Base-by-base conservation (phyloP, 1,140 invertebrate genomes). In the Drosophila dunni region DNA sequence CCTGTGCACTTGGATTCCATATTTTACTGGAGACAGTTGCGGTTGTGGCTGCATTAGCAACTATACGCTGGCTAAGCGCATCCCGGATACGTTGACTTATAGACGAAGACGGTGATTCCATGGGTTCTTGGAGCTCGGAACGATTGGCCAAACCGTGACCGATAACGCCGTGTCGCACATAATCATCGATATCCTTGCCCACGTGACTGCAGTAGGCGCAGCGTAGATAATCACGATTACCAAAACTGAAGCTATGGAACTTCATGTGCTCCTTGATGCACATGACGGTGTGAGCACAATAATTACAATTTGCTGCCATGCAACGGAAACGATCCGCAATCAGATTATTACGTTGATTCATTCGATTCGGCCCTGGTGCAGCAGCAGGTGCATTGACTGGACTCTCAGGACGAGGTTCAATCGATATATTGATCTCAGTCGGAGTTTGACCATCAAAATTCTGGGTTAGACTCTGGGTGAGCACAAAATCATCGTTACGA, bases 211-310 rank as follows among this genome's bases (percentile, higher is more conserved):
- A 88, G 11, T 89, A 89, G 9, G 69, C 66, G 8, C 83, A 88
- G 2, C 42, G 50, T 2, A 88, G 38, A 46, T 80, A 80, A 1
- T 63, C 76, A 1, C 24, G 69, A 24, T 40, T 34, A 0, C 54
- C 50, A 34, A 88, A 88, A 29, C 72, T 61, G 13, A 36, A 80
- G 11, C 63, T 33, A 24, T 88, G 83, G 17, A 83, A 80, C 13
- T 69, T 73, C 84, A 88, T 79, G 61, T 88, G 83, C 44, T 80
- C 45, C 1, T 62, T 34, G 0, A 88, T 79, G 48, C 70, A 77
- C 53, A 88, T 53, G 0, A 89, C 69, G 11, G 80, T 75, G 53
- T 74, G 63, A 7, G 83, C 42, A 7, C 68, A 77, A 42, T 68
- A 88, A 9, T 53, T 57, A 17, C 83, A 88, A 20, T 60, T 63